Percentiles rank a stretch among this genome's conserved stretches.
phyloP scores from a whole-genome alignment of 2,797 vertebrate species.

The Masticophis lateralis region DNA sequence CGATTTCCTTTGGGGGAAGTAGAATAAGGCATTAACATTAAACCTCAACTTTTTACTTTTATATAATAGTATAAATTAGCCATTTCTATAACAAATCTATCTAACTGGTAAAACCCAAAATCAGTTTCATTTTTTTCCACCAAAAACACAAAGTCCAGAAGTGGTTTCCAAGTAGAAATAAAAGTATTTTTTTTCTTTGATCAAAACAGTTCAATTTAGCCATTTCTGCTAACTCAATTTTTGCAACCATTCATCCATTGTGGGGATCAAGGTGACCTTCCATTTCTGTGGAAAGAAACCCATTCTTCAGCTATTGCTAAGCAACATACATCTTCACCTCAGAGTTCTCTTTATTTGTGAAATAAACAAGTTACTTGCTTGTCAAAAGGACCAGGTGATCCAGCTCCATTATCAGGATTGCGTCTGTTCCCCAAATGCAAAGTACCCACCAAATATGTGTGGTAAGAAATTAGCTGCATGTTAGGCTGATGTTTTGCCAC shows the following conservation, averaged over 20 bases:
- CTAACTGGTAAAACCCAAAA: not conserved
- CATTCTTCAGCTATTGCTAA: not conserved
- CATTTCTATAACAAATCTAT: not conserved
- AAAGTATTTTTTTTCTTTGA: too few species aligned
- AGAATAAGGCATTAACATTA: not conserved
- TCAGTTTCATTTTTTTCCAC: not conserved
- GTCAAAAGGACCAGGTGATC: not conserved
- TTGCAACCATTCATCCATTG: too few species aligned
- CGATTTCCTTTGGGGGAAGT: not conserved
- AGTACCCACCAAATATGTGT: not conserved
- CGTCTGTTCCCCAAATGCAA: not conserved
- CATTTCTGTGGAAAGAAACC: not conserved
- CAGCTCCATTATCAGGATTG: not conserved
- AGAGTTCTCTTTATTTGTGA: not conserved
- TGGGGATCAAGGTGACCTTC: not conserved
- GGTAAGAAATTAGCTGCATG: not conserved
- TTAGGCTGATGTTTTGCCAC: not conserved
- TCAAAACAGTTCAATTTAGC: too few species aligned
- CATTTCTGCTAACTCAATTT: too few species aligned
- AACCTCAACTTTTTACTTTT: not conserved
- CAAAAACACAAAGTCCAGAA: not conserved
- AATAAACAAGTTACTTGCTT: not conserved
- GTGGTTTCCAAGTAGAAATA: too few species aligned
- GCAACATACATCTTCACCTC: not conserved
- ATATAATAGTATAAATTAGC: not conserved